Base-by-base conservation (phyloP, 2,797 vertebrate species). In the Tragelaphus oryx region DNA sequence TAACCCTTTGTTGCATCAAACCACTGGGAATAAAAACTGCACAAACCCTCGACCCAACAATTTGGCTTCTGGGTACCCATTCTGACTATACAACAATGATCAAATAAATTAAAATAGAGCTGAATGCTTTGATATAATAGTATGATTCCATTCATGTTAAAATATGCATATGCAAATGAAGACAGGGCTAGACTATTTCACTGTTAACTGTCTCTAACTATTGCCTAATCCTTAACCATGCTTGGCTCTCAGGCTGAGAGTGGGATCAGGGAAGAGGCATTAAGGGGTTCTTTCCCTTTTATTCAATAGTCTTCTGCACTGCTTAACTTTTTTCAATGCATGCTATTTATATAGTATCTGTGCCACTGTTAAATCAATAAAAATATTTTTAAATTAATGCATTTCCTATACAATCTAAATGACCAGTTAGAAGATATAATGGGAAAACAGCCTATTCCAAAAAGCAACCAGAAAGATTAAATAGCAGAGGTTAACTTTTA, bases 301-400 rank as follows among this genome's bases (percentile, higher is more conserved):
- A 87, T 26, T 75, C 68, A 59, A 16, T 65, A 59, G 52, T 75
- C n/a, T 94, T 75, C 41, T 76, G 55, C 41, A 75, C 11, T 65
- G 41, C 76, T 87, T 46, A 68, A 52, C 44, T 84, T 75, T 62
- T 92, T 44, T 87, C 17, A 14, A 46, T 7, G 4, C 65, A 82
- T 20, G 54, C 16, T 76, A 54, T 90, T 59, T 94, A 75, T 55
- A 79, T 2, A 92, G 37, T 54, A 74, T 60, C 46, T 5, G 30
- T 84, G 41, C 24, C 54, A 80, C 54, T 84, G 68, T 88, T 48
- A 89, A 89, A 52, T 90, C 88, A 95, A 92, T 94, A 92, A 94
- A 87, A 87, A 74, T 74, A 80, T 75, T 75, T 90, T 33, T 10
- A 88, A 95, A 87, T 81, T 52, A 81, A 89, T 52, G 57, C 18